Evolutionary conservation across 2,888 invertebrate species (phyloP).

Genomic region (Mesochorus sp.): DNA sequence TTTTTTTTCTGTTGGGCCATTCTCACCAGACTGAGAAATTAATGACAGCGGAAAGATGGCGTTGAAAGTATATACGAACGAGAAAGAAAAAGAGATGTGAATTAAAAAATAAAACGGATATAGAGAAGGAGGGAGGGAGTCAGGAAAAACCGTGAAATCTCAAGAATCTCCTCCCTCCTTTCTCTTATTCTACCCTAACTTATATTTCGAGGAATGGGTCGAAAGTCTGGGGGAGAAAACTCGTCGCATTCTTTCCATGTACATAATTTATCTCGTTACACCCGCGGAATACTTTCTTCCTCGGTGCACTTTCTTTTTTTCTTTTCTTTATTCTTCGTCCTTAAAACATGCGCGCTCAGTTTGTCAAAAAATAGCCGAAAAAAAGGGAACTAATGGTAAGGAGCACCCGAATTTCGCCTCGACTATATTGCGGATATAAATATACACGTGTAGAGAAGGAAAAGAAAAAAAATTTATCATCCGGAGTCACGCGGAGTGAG

Average conservation of each 20-base stretch:
- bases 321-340: neutral
- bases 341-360: slow-evolving; percentile 8
- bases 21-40: slow-evolving; percentile 38
- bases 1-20: slow-evolving; percentile 33
- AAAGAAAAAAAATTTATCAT: no score
- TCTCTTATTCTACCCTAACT: neutral
- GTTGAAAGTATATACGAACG: neutral
- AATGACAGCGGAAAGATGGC: slow-evolving; percentile 22
- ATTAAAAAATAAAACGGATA: slow-evolving; percentile 9
- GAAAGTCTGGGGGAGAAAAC: slow-evolving; percentile 15
- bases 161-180: neutral
- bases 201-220: neutral
- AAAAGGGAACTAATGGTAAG: neutral
- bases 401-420: neutral
- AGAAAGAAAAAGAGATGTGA: neutral
- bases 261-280: slow-evolving; percentile 50
- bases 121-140: neutral
- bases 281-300: slow-evolving; percentile 22
- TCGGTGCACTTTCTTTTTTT: neutral
- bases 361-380: neutral
- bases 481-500: slow-evolving; percentile 5
- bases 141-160: slow-evolving; percentile 11
- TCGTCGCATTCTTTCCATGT: slow-evolving; percentile 30
- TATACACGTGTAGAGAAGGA: neutral
- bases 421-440: neutral